These are phyloP conservation scores for Drosophila nigricruria DNA, from an alignment of 2,888 invertebrate species.

Conservation along the genomic window DNA sequence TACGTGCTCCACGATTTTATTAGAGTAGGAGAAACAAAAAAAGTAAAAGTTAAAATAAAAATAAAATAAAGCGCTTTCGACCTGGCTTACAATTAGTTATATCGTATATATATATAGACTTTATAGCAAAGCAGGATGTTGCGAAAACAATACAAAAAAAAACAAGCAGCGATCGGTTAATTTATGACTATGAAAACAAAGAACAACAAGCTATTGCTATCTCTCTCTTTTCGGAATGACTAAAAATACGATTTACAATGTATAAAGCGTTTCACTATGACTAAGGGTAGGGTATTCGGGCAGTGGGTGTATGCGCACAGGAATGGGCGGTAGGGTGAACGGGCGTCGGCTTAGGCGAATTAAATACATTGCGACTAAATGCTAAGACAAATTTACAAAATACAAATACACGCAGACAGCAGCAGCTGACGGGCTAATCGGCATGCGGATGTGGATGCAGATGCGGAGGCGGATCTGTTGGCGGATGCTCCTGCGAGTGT, in stretches of 20 bases:
- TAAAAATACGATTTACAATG: conserved; percentile 75
- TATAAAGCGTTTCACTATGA: conserved; percentile 75
- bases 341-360: conserved; percentile 34
- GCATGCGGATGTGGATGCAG: conserved; percentile 73
- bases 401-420: conserved; percentile 34
- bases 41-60: conserved; percentile 7
- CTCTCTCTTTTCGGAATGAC: conserved; percentile 51
- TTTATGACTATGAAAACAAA: conserved; percentile 62
- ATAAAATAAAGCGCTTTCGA: conserved; percentile 37
- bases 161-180: conserved; percentile 68
- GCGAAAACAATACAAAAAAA: conserved; percentile 32
- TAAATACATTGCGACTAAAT: conserved; percentile 68
- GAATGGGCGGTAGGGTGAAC: conserved; percentile 10
- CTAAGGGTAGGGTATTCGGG: conserved; percentile 40
- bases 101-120: conserved; percentile 25
- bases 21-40: conserved; percentile 49
- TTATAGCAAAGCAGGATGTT: conserved; percentile 63
- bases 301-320: conserved; percentile 3
- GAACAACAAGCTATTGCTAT: not conserved
- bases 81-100: conserved; percentile 53
- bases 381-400: conserved; percentile 56
- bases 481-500: not conserved
- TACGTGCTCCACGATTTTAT: conserved; percentile 38
- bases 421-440: conserved; percentile 58
- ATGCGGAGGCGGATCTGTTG: conserved; percentile 38